Conservation (phyloP, 1,140 invertebrate species). For the Ylistrum balloti region DNA sequence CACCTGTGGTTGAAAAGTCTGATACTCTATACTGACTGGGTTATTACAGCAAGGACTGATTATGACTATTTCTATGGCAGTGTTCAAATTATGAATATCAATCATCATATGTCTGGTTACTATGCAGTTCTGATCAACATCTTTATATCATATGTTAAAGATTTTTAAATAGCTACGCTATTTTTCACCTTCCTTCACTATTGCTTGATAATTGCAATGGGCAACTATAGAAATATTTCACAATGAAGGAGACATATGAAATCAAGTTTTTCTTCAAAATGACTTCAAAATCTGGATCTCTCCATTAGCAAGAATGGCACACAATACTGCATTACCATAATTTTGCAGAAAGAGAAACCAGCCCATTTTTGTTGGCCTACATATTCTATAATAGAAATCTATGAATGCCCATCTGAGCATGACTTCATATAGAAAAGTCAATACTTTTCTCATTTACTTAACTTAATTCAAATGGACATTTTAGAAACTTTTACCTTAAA, state of each 20-base stretch:
- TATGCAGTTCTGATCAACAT: neutral
- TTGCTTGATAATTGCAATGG: too few relatives aligned
- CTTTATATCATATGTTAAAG: neutral
- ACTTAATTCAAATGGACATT: neutral
- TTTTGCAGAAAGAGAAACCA: neutral
- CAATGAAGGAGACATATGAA: neutral
- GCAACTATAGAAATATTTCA: neutral
- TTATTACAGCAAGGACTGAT: too few relatives aligned
- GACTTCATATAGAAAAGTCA: neutral
- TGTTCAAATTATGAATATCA: too few relatives aligned
- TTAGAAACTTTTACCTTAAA: neutral
- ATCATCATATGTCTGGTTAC: neutral
- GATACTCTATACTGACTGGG: too few relatives aligned
- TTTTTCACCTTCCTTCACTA: neutral
- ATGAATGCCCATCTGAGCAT: neutral
- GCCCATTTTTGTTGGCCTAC: constrained; percentile 6
- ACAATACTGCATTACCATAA: neutral
- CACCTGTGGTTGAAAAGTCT: too few relatives aligned
- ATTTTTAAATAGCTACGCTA: neutral
- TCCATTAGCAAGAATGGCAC: too few relatives aligned
- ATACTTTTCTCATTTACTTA: neutral
- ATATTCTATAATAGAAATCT: neutral
- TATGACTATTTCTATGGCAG: too few relatives aligned
- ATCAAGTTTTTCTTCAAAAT: neutral
- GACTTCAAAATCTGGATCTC: neutral